These are phyloP conservation scores for Stenchaetothrips biformis DNA, from an alignment of 2,888 invertebrate species.

Conservation along the genomic window DNA sequence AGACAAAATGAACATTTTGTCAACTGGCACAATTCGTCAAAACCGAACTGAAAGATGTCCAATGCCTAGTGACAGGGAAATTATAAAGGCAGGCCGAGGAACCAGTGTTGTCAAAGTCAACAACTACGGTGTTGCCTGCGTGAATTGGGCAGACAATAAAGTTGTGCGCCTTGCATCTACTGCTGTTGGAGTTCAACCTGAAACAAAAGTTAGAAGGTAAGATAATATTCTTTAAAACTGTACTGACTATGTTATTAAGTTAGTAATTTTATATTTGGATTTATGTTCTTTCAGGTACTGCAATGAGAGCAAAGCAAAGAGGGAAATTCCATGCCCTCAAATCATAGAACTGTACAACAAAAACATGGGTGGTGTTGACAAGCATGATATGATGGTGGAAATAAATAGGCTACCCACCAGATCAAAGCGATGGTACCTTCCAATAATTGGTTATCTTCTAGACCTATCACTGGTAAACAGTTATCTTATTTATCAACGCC, in stretches of 20 bases:
- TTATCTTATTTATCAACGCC: slow-evolving; percentile 34
- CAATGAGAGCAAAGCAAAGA: slow-evolving; percentile 32
- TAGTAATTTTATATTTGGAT: too few relatives aligned
- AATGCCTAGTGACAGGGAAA: slow-evolving; percentile 31
- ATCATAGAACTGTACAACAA: slow-evolving; percentile 37
- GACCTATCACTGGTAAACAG: slow-evolving; percentile 34
- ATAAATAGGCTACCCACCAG: slow-evolving; percentile 34
- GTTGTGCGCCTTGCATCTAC: slow-evolving; percentile 37
- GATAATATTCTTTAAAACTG: slow-evolving; percentile 24
- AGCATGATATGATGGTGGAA: slow-evolving; percentile 35
- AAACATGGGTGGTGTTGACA: slow-evolving; percentile 39
- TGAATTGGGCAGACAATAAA: slow-evolving; percentile 38
- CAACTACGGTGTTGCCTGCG: slow-evolving; percentile 33
- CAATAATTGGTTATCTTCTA: slow-evolving; percentile 35
- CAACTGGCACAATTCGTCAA: slow-evolving; percentile 32
- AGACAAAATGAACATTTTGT: slow-evolving; percentile 27
- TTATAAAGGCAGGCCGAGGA: slow-evolving; percentile 29
- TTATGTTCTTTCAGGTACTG: too few relatives aligned
- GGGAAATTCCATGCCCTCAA: slow-evolving; percentile 35
- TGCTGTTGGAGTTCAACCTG: slow-evolving; percentile 32
- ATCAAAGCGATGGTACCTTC: slow-evolving; percentile 35
- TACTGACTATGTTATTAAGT: too few relatives aligned
- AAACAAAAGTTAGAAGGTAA: slow-evolving; percentile 27
- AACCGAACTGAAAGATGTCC: slow-evolving; percentile 33
- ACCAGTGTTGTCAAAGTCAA: slow-evolving; percentile 28